These are phyloP conservation scores for Ascaphus truei DNA, from an alignment of 2,113 vertebrate species.

Conservation along the genomic window DNA sequence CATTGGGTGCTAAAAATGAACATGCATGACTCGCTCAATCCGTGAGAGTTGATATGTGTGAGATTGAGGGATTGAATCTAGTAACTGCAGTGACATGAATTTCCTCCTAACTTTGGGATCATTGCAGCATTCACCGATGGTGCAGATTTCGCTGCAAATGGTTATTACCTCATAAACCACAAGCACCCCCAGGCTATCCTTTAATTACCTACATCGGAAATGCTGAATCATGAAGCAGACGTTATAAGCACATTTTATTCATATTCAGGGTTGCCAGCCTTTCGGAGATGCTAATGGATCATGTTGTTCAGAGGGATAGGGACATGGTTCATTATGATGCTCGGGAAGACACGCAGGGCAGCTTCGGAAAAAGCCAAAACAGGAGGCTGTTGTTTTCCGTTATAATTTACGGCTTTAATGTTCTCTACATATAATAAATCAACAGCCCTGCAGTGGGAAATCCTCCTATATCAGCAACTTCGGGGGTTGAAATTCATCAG, in stretches of 20 bases:
- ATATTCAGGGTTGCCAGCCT: background rate
- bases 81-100: background rate
- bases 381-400: background rate
- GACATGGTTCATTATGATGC: background rate
- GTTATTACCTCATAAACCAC: constrained; percentile 30
- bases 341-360: background rate
- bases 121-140: background rate
- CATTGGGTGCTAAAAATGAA: too few species aligned
- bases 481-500: background rate
- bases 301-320: background rate
- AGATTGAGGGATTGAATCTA: too few species aligned
- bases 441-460: background rate
- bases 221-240: constrained; percentile 18
- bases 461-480: background rate
- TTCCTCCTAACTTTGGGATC: background rate
- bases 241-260: background rate
- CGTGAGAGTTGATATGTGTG: too few species aligned
- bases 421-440: background rate
- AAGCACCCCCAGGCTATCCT: constrained; percentile 13
- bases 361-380: background rate
- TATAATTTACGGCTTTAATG: constrained; percentile 2
- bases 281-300: background rate
- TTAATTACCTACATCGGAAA: constrained; percentile 24
- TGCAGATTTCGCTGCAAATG: constrained; percentile 13
- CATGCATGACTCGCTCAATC: too few species aligned